Conservation (phyloP, 2,888 invertebrate genomes). For the Eurytoma californica region DNA sequence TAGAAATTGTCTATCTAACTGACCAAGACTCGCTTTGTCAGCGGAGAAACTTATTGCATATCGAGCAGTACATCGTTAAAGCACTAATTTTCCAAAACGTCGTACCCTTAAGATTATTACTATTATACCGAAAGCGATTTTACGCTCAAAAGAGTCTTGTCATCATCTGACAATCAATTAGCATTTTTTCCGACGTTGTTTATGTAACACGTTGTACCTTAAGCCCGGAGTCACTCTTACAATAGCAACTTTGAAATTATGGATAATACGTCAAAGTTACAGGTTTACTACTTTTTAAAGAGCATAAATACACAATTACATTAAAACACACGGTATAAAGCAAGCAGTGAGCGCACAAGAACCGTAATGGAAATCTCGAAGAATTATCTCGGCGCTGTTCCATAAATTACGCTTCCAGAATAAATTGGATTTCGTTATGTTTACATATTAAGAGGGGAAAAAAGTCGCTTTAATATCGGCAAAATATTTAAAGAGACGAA, state of each 20-base stretch:
- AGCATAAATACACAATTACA: constrained; percentile 29
- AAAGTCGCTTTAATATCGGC: no score
- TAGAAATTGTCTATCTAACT: constrained; percentile 33
- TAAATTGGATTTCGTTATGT: no score
- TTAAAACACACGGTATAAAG: constrained; percentile 12
- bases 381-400: constrained; percentile 5
- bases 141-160: constrained; percentile 20
- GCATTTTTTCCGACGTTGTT: constrained; percentile 21
- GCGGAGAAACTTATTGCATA: constrained; percentile 53
- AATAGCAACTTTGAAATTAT: constrained; percentile 30
- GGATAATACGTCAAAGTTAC: constrained; percentile 30
- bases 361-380: not conserved
- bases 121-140: constrained; percentile 17
- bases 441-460: no score
- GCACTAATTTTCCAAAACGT: constrained; percentile 54
- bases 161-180: constrained; percentile 51
- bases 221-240: constrained; percentile 6
- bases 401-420: not conserved
- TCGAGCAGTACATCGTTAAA: constrained; percentile 53
- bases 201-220: no score
- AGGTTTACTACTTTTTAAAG: constrained; percentile 17
- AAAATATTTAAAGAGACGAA: no score
- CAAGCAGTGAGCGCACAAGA: no score
- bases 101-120: constrained; percentile 46
- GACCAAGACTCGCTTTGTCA: constrained; percentile 45